phyloP scores from a whole-genome alignment of 2,888 invertebrate genomes.

The Meiosimyza platycephala region DNA sequence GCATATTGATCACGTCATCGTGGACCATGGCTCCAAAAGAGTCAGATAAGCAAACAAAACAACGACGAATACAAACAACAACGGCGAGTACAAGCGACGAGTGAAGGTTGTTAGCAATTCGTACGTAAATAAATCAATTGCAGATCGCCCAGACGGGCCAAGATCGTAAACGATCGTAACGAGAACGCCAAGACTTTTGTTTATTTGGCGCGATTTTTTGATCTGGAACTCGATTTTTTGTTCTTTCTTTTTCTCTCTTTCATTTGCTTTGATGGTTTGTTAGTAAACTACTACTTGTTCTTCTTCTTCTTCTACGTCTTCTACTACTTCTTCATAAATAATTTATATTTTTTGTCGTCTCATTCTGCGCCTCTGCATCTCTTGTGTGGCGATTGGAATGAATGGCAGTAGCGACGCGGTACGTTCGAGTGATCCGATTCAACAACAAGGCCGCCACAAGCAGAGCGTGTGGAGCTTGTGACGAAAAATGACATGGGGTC shows the following conservation, averaged over 20 bases:
- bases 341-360: constrained; percentile 31
- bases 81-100: constrained; percentile 6
- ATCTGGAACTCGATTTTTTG: not conserved
- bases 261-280: not conserved
- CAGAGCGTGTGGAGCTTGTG: constrained; percentile 23
- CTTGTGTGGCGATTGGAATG: constrained; percentile 29
- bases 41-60: constrained; percentile 19
- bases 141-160: constrained; percentile 8
- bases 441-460: constrained; percentile 23
- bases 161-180: constrained; percentile 2
- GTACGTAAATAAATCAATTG: constrained; percentile 35
- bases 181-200: constrained; percentile 10
- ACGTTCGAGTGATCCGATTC: constrained; percentile 9
- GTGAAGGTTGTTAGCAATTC: constrained; percentile 18
- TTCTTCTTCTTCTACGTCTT: not conserved
- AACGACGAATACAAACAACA: not conserved
- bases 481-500: constrained; percentile 9
- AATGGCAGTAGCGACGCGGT: not conserved
- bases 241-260: not conserved
- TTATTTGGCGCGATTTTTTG: constrained; percentile 25
- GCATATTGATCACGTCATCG: constrained; percentile 34
- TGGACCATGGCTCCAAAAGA: constrained; percentile 18
- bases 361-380: constrained; percentile 21
- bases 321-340: constrained; percentile 34
- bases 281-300: not conserved